Percentiles rank a stretch among this genome's conserved stretches.
These are phyloP conservation scores for Stenodera caucasica DNA, from an alignment of 2,888 invertebrate species.

Conservation along the genomic window DNA sequence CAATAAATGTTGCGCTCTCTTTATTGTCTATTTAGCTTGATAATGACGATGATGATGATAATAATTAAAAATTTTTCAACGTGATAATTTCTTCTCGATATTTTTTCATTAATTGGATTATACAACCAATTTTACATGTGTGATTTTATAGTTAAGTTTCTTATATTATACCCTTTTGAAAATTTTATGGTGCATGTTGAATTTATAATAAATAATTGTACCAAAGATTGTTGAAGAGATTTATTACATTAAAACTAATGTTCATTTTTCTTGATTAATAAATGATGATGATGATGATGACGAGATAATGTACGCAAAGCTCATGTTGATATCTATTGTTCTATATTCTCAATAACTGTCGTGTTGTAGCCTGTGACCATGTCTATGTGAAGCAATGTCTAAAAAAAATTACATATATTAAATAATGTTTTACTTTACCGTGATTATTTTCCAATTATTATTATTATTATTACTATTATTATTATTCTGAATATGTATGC, in stretches of 20 bases:
- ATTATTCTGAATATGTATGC: slow-evolving; percentile 43
- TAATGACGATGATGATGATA: slow-evolving; percentile 28
- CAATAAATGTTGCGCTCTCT: slow-evolving; percentile 25
- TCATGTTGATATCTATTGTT: slow-evolving; percentile 33
- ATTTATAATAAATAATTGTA: slow-evolving; percentile 34
- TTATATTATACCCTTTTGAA: slow-evolving; percentile 31
- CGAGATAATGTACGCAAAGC: slow-evolving; percentile 28
- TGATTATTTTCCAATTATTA: slow-evolving; percentile 32
- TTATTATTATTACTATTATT: slow-evolving; percentile 6
- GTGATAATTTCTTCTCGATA: not conserved
- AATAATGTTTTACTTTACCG: slow-evolving; percentile 31
- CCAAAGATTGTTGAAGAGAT: slow-evolving; percentile 43
- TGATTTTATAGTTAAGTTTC: slow-evolving; percentile 8
- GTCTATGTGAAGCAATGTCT: slow-evolving; percentile 42
- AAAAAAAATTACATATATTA: slow-evolving; percentile 13
- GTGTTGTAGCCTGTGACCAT: slow-evolving; percentile 43
- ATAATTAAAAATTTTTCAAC: slow-evolving; percentile 13
- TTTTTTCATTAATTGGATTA: slow-evolving; percentile 8
- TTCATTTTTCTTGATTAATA: slow-evolving; percentile 23
- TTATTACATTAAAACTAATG: slow-evolving; percentile 28
- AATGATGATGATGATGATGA: not conserved
- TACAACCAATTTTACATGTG: slow-evolving; percentile 24
- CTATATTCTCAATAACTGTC: slow-evolving; percentile 39
- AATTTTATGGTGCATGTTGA: slow-evolving; percentile 33
- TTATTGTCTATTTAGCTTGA: slow-evolving; percentile 17